Evolutionary conservation across 2,888 invertebrate genomes (phyloP).

Genomic region (Agonopterix subpropinquella): DNA sequence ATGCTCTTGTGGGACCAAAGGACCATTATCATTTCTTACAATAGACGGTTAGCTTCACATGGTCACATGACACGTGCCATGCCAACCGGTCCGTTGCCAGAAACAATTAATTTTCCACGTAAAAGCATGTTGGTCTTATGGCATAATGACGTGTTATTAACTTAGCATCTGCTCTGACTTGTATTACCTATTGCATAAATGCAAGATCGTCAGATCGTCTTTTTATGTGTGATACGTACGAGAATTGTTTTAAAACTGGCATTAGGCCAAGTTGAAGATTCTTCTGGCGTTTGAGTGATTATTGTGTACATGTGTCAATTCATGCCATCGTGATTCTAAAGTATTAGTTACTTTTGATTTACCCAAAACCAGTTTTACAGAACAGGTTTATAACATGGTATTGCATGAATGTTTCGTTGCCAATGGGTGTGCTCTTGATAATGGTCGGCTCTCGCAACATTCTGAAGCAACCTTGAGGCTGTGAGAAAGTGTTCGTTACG

Average conservation of each 20-base stretch:
- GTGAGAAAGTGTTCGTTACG: slow-evolving; percentile 47
- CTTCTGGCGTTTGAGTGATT: not conserved
- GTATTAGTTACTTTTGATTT: not conserved
- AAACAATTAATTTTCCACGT: slow-evolving; percentile 31
- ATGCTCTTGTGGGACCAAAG: slow-evolving; percentile 25
- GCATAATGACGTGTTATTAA: slow-evolving; percentile 21
- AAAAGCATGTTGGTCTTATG: slow-evolving; percentile 14
- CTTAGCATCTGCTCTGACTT: slow-evolving; percentile 1
- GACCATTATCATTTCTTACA: slow-evolving; percentile 29
- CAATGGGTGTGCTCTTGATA: slow-evolving; percentile 40
- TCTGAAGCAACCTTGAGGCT: slow-evolving; percentile 42
- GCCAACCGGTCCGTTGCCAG: slow-evolving; percentile 18
- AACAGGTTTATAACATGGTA: not conserved
- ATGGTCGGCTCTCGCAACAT: slow-evolving; percentile 43
- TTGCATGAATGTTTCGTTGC: not conserved
- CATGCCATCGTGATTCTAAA: not conserved
- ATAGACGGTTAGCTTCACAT: slow-evolving; percentile 31
- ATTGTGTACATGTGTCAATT: not conserved
- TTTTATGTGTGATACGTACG: not conserved
- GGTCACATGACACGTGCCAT: slow-evolving; percentile 17
- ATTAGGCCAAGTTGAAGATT: not conserved
- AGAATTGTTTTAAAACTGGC: not conserved
- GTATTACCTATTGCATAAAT: not conserved
- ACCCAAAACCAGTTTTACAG: not conserved
- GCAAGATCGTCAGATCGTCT: not conserved